These are phyloP conservation scores for Helicoverpa armigera DNA, from an alignment of 1,140 invertebrate genomes.

Conservation along the genomic window DNA sequence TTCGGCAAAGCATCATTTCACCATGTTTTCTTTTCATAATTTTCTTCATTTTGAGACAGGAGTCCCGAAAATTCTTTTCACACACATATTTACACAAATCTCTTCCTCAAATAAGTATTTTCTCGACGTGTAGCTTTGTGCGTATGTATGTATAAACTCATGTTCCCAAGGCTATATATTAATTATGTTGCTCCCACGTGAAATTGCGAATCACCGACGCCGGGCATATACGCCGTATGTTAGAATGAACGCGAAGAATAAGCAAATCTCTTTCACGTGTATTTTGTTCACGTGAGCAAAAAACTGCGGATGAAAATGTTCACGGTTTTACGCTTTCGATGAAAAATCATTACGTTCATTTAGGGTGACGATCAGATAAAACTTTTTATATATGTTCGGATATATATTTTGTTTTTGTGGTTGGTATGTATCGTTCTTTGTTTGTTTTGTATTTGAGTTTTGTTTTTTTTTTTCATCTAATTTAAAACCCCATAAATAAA, in stretches of 20 bases:
- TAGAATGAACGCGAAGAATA: constrained; percentile 5
- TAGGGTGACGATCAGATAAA: neutral
- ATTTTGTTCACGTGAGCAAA: constrained; percentile 8
- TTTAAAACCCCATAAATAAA: constrained; percentile 25
- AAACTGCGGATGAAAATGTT: neutral
- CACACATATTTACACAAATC: neutral
- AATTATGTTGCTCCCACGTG: constrained; percentile 33
- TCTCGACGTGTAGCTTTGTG: neutral
- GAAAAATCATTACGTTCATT: neutral
- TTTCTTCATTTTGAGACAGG: no score
- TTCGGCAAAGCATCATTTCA: no score
- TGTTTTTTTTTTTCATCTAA: neutral
- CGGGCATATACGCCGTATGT: neutral
- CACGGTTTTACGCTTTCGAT: neutral
- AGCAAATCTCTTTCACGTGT: constrained; percentile 11
- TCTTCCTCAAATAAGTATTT: neutral
- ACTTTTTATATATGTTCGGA: neutral
- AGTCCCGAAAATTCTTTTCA: neutral
- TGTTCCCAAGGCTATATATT: constrained; percentile 34
- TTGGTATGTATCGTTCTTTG: neutral
- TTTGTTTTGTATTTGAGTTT: neutral
- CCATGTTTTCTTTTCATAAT: no score
- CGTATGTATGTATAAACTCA: neutral
- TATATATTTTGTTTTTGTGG: neutral
- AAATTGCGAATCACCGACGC: constrained; percentile 20